These are phyloP conservation scores for Phataginus tetradactyla DNA, from an alignment of 2,797 vertebrate species.

Conservation along the genomic window DNA sequence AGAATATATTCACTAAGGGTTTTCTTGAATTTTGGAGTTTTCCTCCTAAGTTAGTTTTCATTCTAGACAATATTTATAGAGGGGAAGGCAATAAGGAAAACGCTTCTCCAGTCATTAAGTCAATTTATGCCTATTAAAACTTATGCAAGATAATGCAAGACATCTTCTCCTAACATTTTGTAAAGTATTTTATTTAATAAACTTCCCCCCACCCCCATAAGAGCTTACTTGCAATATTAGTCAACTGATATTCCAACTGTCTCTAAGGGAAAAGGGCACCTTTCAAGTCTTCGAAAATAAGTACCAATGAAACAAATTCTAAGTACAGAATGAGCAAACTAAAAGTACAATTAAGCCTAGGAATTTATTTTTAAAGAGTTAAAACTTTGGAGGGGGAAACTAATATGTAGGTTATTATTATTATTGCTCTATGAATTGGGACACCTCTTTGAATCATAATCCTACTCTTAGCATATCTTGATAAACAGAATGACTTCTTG, in stretches of 20 bases:
- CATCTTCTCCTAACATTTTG: conserved; percentile 59
- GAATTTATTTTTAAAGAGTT: conserved; percentile 67
- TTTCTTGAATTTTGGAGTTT: conserved; percentile 70
- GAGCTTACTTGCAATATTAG: conserved; percentile 59
- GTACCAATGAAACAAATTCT: conserved; percentile 63
- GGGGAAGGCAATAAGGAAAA: conserved; percentile 68
- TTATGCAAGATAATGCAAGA: conserved; percentile 50
- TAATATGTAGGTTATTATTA: conserved; percentile 36
- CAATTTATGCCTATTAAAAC: conserved; percentile 70
- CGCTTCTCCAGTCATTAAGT: conserved; percentile 64
- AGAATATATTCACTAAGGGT: conserved; percentile 74
- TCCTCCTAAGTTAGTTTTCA: conserved; percentile 71
- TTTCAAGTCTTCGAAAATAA: conserved; percentile 65
- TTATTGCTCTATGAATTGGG: conserved; percentile 80
- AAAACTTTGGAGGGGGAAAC: conserved; percentile 60
- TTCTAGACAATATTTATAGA: conserved; percentile 71
- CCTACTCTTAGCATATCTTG: conserved; percentile 55
- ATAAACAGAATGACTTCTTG: conserved; percentile 66
- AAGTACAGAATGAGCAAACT: conserved; percentile 67
- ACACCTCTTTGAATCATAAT: conserved; percentile 62
- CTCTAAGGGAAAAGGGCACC: conserved; percentile 61
- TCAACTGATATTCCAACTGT: conserved; percentile 53
- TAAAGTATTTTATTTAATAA: conserved; percentile 60
- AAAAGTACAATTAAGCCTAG: conserved; percentile 65
- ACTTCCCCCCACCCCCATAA: conserved; percentile 38